Evolutionary conservation across 2,888 invertebrate genomes (phyloP), one percentile per base, ranked within the genome.

Genomic region (Dryadula phaetusa): DNA sequence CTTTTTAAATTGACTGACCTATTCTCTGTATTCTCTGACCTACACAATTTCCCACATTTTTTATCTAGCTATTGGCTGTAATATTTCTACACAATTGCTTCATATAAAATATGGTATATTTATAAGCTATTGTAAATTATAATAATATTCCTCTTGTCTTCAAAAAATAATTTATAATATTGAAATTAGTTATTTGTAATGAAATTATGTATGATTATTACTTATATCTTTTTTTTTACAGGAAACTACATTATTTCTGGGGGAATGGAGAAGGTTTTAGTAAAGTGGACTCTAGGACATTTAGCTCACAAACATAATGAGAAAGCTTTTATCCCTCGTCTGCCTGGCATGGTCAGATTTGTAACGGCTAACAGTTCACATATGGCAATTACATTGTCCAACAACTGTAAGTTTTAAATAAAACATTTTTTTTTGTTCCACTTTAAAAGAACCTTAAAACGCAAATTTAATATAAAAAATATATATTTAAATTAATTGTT

Each of bases 201-300:
- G n/a, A n/a, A n/a, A n/a, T n/a, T n/a, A n/a, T n/a, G 44, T 8
- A 16, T 0, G 44, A 44, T 44, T 44, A n/a, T 20, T 25, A 25
- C 22, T 20, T 10, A 44, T 25, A 47, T 14, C 34, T 20, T 46
- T n/a, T 40, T 25, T 62, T 52, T 78, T 83, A 54, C 71, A 93
- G 93, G 93, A 32, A 89, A 80, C 67, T 89, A 90, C 65, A 67
- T 93, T 1, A 84, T 89, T 64, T 82, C 90, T 54, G 93, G 93
- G 66, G 93, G 93, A 28, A 84, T 92, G 81, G 93, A 93, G 67
- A 88, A 86, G 70, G 93, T 93, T 0, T 74, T 93, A 49, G 85
- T 93, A 0, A 93, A 92, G 72, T 93, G 93, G 93, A 88, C 89
- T 0, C 71, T 87, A 12, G 87, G 90, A 16, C 78, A 81, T 61